These are phyloP conservation scores for Drosophila yooni DNA, from an alignment of 2,888 invertebrate species.

Conservation along the genomic window DNA sequence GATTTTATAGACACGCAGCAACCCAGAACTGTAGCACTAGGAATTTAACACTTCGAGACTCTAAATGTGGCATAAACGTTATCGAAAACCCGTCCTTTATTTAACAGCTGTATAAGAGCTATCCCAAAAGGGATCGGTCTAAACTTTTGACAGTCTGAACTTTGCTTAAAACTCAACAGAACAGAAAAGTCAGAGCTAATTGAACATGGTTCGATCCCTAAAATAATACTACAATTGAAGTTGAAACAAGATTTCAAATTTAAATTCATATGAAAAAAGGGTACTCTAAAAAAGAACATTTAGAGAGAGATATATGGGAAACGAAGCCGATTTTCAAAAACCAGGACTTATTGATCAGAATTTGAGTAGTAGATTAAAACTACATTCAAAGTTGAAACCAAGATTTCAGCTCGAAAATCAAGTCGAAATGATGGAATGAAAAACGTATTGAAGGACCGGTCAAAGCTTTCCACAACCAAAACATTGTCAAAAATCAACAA, in stretches of 20 bases:
- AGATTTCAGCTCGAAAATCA: background rate
- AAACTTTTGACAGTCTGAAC: background rate
- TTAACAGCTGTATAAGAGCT: background rate
- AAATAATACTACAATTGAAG: too few species aligned
- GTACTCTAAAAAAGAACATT: too few species aligned
- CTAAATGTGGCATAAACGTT: background rate
- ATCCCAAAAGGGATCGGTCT: background rate
- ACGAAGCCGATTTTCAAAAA: background rate
- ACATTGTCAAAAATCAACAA: background rate
- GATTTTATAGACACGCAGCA: too few species aligned
- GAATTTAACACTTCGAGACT: too few species aligned
- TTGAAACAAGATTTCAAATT: too few species aligned
- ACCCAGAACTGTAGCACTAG: too few species aligned
- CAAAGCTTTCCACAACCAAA: too few species aligned
- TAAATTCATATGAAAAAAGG: too few species aligned
- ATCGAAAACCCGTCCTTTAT: background rate
- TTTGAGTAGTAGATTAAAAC: too few species aligned
- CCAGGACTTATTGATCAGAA: background rate
- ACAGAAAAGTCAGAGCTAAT: too few species aligned
- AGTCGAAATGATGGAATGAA: background rate
- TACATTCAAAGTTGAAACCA: background rate
- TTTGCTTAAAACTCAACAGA: background rate
- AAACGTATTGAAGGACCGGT: background rate
- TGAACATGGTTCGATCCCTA: too few species aligned
- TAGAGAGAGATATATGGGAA: too few species aligned